Evolutionary conservation across 2,113 vertebrate species (phyloP).

Genomic region (Proteles cristata): DNA sequence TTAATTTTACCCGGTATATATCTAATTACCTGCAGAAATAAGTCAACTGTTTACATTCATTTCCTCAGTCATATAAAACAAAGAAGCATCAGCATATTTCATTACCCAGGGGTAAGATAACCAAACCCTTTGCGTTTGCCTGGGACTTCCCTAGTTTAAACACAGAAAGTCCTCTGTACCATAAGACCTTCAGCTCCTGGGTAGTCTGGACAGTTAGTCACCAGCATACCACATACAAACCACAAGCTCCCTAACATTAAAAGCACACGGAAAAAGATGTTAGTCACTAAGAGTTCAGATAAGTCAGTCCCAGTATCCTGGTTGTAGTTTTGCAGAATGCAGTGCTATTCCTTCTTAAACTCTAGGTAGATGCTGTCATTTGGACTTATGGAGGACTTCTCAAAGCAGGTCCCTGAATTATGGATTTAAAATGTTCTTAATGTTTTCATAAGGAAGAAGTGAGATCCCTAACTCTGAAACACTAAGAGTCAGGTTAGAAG

Average conservation of each 20-base stretch:
- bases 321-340: not conserved
- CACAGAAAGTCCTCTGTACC: not conserved
- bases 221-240: not conserved
- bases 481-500: not conserved
- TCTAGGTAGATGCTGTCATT: not conserved
- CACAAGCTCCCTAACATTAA: not conserved
- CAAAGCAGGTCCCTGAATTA: not conserved
- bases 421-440: not conserved
- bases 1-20: not conserved
- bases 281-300: not conserved
- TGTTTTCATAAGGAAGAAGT: not conserved
- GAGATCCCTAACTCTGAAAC: not conserved
- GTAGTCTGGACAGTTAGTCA: not conserved
- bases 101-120: not conserved
- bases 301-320: not conserved
- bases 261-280: not conserved
- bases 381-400: not conserved
- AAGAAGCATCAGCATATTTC: not conserved
- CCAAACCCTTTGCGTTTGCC: not conserved
- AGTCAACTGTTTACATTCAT: not conserved
- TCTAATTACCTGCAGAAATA: conserved; percentile 22
- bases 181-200: not conserved
- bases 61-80: not conserved
- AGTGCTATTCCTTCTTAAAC: not conserved
- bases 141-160: not conserved